Percentiles rank a stretch among this genome's conserved stretches.
Evolutionary conservation across 2,797 vertebrate genomes (phyloP).

Genomic region (Halcyon badia): DNA sequence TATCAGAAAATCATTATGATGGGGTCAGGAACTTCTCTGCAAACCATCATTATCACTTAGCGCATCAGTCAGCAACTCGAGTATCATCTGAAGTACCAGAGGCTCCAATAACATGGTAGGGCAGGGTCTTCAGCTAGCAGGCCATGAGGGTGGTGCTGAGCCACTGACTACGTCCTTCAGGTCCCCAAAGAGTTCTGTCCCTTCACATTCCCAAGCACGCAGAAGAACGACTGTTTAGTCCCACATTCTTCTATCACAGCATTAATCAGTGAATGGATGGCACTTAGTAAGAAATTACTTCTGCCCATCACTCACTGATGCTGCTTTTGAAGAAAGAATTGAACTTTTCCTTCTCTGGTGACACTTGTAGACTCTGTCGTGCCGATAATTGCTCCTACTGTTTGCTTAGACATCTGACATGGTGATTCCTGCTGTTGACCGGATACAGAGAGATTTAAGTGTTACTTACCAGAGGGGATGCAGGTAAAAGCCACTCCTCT

Average conservation of each 20-base stretch:
- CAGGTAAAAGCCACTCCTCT: background rate
- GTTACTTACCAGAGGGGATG: background rate
- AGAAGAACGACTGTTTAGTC: background rate
- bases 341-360: background rate
- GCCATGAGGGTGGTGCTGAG: background rate
- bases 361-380: background rate
- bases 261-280: background rate
- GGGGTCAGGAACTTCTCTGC: constrained; percentile 46
- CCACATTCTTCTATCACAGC: background rate
- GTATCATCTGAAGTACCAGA: background rate
- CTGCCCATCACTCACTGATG: background rate
- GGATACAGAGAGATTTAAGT: background rate
- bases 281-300: background rate
- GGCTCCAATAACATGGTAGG: background rate
- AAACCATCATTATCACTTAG: constrained; percentile 31
- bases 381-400: background rate
- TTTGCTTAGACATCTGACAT: background rate
- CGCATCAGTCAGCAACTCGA: background rate
- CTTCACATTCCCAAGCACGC: background rate
- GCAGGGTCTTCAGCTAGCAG: background rate
- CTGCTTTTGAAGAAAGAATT: background rate
- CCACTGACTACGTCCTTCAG: background rate
- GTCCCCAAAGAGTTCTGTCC: background rate
- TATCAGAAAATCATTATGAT: constrained; percentile 34
- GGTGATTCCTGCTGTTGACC: background rate